These are phyloP conservation scores for Polyergus mexicanus DNA, from an alignment of 1,140 invertebrate species.

Conservation along the genomic window DNA sequence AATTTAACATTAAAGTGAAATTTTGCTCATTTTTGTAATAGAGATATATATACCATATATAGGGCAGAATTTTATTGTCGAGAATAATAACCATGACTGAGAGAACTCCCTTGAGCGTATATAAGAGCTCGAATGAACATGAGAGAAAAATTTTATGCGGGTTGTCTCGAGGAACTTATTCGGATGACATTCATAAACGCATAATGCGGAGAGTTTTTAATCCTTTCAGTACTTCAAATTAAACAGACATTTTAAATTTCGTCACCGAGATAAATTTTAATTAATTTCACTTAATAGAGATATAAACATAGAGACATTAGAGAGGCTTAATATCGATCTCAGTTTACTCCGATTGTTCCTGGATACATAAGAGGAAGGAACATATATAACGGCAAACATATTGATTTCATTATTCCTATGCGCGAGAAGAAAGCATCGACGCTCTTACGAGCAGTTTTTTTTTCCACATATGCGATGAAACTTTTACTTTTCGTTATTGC, in stretches of 20 bases:
- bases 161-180: conserved; percentile 33
- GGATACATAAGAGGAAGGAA: neutral
- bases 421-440: neutral
- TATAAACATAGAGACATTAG: neutral
- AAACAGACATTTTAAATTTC: neutral
- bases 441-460: neutral
- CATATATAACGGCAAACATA: neutral
- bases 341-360: neutral
- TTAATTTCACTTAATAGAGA: neutral
- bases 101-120: conserved; percentile 14
- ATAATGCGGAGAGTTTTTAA: conserved; percentile 29
- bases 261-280: neutral
- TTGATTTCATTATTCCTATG: neutral
- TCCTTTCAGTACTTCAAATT: neutral
- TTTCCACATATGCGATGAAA: neutral
- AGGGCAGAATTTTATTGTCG: neutral
- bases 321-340: neutral
- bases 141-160: conserved; percentile 46
- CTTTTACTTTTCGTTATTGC: conserved; percentile 51
- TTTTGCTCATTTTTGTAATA: neutral
- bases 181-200: conserved; percentile 1
- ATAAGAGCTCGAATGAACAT: conserved; percentile 24
- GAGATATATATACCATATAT: neutral
- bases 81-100: neutral
- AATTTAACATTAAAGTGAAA: neutral